Evolutionary conservation across 2,888 invertebrate species (phyloP).

Genomic region (Dynastes tityus): DNA sequence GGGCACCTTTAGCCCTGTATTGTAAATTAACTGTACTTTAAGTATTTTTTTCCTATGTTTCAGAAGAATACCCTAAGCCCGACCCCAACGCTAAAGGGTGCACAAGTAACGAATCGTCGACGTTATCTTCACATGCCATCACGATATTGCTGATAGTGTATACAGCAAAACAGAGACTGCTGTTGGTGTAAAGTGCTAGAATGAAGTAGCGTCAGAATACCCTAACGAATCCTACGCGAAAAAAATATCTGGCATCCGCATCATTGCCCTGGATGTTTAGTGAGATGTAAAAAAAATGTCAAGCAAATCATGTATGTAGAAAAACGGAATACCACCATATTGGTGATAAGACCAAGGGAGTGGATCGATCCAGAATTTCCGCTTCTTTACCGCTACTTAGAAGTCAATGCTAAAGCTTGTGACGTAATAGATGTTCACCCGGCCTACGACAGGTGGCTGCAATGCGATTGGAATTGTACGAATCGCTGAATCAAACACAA

Average conservation of each 20-base stretch:
- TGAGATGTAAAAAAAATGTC: slow-evolving; percentile 50
- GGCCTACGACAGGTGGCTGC: slow-evolving; percentile 64
- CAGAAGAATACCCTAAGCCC: slow-evolving; percentile 65
- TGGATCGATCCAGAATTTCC: slow-evolving; percentile 60
- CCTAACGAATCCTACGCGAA: slow-evolving; percentile 18
- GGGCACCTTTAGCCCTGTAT: no score
- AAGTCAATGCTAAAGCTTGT: slow-evolving; percentile 58
- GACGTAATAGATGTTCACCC: slow-evolving; percentile 52
- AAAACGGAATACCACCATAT: slow-evolving; percentile 54
- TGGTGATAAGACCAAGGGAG: slow-evolving; percentile 56
- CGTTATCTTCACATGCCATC: slow-evolving; percentile 53
- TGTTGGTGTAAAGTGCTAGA: slow-evolving; percentile 30
- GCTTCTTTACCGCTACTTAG: slow-evolving; percentile 63
- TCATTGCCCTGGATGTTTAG: slow-evolving; percentile 49
- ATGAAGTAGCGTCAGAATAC: slow-evolving; percentile 28
- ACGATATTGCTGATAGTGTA: slow-evolving; percentile 54
- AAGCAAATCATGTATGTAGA: slow-evolving; percentile 47
- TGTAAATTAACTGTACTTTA: no score
- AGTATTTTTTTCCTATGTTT: slow-evolving; percentile 53
- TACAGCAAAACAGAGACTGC: slow-evolving; percentile 52
- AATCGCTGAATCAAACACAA: slow-evolving; percentile 58
- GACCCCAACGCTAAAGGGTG: slow-evolving; percentile 65
- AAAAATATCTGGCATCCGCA: slow-evolving; percentile 35
- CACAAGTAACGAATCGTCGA: slow-evolving; percentile 59
- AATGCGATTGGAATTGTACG: slow-evolving; percentile 68